Evolutionary conservation across 23 tunicate genomes (phyloP).

Genomic region (Aplidium turbinatum): DNA sequence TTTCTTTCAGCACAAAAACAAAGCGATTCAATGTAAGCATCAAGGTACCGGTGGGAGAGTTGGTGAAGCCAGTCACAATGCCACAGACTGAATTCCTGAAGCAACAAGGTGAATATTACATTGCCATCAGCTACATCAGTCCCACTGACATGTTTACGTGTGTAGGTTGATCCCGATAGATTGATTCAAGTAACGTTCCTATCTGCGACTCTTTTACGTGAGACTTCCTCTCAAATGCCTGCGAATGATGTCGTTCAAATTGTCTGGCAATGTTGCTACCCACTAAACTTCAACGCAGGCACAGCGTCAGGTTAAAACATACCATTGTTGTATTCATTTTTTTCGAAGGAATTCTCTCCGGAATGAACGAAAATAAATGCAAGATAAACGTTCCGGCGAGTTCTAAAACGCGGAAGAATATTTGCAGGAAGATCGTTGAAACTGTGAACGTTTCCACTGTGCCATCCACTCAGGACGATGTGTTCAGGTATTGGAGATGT

Average conservation of each 20-base stretch:
- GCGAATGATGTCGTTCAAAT: too few species aligned
- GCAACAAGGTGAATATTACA: slow-evolving; percentile 87
- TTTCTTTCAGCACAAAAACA: slow-evolving; percentile 50
- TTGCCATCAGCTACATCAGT: too few species aligned
- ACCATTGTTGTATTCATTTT: too few species aligned
- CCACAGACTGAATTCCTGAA: slow-evolving; percentile 78
- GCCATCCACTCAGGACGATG: slow-evolving; percentile 69
- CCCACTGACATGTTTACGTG: too few species aligned
- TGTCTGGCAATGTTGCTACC: too few species aligned
- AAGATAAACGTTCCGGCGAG: slow-evolving; percentile 40
- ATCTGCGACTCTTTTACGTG: too few species aligned
- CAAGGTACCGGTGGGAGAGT: slow-evolving; percentile 81
- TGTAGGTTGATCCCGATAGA: too few species aligned
- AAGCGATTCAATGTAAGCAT: slow-evolving; percentile 75
- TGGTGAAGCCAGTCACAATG: slow-evolving; percentile 63
- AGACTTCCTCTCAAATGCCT: too few species aligned
- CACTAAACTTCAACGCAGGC: too few species aligned
- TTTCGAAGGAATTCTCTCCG: slow-evolving; percentile 56
- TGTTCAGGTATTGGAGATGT: slow-evolving; percentile 73
- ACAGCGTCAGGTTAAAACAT: too few species aligned
- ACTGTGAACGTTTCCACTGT: slow-evolving; percentile 70
- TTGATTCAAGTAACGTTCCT: too few species aligned
- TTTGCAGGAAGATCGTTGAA: slow-evolving; percentile 36
- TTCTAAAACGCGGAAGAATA: neutral
- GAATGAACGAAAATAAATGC: slow-evolving; percentile 87